Conservation (phyloP, 2,888 invertebrate species). For the Cryptocephalus moraei region DNA sequence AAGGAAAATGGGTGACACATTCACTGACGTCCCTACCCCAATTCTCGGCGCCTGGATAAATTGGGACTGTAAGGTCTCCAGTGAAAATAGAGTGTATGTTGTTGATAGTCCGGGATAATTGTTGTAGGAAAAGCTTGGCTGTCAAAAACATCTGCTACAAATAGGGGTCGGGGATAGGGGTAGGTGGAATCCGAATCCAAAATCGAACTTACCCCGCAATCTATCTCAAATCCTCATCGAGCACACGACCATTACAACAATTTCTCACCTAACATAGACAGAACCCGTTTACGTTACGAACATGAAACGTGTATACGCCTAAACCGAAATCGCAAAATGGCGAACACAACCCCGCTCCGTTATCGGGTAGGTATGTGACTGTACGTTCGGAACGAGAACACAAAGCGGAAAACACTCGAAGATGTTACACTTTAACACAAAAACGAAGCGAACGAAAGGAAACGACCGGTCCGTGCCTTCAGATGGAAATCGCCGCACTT, state of each 20-base stretch:
- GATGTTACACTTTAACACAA: no score
- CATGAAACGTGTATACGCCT: constrained; percentile 30
- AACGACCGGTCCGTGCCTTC: background rate
- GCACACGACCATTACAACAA: constrained; percentile 3
- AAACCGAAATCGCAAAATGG: constrained; percentile 31
- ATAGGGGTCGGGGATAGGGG: background rate
- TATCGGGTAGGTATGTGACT: no score
- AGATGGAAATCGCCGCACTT: constrained; percentile 3
- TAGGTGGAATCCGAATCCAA: background rate
- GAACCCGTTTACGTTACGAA: constrained; percentile 13
- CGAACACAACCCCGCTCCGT: constrained; percentile 12
- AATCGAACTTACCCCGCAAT: background rate
- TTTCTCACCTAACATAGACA: constrained; percentile 3
- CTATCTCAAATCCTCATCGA: background rate
- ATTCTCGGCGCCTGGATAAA: no score
- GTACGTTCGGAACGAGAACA: no score
- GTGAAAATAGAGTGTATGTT: background rate
- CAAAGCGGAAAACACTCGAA: no score
- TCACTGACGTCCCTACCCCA: no score
- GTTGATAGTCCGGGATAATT: no score
- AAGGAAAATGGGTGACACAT: no score
- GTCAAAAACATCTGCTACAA: constrained; percentile 9
- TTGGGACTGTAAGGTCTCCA: no score
- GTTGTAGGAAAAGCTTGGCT: no score
- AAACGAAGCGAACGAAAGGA: no score